phyloP scores from a whole-genome alignment of 2,888 invertebrate species.

The Alcis repandata region DNA sequence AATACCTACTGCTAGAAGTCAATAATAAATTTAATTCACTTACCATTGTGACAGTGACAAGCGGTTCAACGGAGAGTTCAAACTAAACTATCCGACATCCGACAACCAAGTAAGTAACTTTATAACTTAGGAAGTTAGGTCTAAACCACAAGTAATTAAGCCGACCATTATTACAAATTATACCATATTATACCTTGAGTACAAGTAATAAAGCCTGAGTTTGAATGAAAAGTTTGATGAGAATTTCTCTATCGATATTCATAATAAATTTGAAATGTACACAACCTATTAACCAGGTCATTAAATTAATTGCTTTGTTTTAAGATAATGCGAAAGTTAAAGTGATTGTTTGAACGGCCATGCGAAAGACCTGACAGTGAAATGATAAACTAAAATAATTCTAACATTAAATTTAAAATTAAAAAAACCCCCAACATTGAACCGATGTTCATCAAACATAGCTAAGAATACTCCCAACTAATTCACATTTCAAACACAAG shows the following conservation, averaged over 20 bases:
- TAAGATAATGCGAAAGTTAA: no score
- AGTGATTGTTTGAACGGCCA: no score
- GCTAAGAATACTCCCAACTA: no score
- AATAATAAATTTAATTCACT: background rate
- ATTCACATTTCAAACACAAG: no score
- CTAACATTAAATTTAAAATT: no score
- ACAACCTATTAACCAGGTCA: background rate
- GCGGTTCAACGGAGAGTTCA: conserved; percentile 2
- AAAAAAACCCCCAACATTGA: no score
- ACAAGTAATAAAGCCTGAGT: background rate
- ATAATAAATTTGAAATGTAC: background rate
- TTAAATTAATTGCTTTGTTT: background rate
- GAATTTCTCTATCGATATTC: background rate
- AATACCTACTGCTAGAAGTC: background rate
- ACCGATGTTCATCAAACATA: no score
- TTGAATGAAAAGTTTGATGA: background rate
- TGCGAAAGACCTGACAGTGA: no score
- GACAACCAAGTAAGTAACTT: conserved; percentile 20
- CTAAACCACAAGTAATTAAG: conserved; percentile 38
- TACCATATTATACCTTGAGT: background rate
- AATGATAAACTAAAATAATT: no score
- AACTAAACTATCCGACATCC: conserved; percentile 22
- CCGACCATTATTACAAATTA: background rate
- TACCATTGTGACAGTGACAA: conserved; percentile 30
- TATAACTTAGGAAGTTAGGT: conserved; percentile 25